Conservation (phyloP, 2,113 vertebrate species). For the Phalacrocorax pelagicus region DNA sequence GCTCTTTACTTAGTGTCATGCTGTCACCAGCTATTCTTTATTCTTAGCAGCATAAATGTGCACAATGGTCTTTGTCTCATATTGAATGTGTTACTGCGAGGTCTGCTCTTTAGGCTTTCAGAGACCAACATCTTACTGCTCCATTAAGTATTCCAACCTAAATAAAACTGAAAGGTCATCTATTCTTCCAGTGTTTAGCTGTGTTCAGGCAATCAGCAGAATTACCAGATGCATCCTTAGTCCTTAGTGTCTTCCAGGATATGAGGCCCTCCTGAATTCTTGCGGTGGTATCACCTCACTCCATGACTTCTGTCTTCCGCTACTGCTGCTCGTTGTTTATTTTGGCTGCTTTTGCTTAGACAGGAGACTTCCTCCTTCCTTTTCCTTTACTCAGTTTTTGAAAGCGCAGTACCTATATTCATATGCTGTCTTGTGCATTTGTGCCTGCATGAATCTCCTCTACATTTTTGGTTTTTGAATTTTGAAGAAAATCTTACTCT, state of each 20-base stretch:
- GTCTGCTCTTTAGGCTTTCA: not conserved
- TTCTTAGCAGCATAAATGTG: not conserved
- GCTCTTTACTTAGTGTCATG: not conserved
- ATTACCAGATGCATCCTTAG: not conserved
- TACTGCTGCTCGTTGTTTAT: not conserved
- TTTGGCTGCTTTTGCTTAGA: not conserved
- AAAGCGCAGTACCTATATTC: not conserved
- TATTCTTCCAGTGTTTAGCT: not conserved
- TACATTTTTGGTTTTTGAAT: not conserved
- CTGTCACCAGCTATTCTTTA: not conserved
- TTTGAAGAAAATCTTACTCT: not conserved
- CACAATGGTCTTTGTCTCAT: not conserved
- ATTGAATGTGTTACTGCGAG: not conserved
- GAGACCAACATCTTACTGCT: not conserved
- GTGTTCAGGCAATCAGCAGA: not conserved
- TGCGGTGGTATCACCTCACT: not conserved
- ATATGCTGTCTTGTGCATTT: not conserved
- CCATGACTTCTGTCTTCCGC: not conserved
- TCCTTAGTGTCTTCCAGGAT: not conserved
- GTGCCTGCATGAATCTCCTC: not conserved
- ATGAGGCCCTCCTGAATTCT: not conserved
- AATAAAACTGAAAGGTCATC: not conserved
- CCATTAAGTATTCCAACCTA: not conserved
- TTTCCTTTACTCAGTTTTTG: not conserved
- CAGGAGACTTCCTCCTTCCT: not conserved